These are phyloP conservation scores for Caretta caretta DNA, from an alignment of 2,113 vertebrate genomes.

Conservation along the genomic window DNA sequence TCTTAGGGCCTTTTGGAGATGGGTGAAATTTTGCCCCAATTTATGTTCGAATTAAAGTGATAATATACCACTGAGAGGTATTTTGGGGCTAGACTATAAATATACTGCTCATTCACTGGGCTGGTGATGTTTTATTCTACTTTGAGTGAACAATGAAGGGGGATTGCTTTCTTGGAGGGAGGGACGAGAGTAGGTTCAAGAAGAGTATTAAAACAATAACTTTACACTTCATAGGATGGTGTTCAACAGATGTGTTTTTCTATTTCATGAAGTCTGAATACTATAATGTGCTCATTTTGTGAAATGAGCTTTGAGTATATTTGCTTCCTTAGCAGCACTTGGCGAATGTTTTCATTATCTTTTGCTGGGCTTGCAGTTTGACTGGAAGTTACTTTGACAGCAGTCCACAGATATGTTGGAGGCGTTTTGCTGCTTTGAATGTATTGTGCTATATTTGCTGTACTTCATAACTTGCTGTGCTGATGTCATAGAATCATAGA, in stretches of 20 bases:
- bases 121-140: background rate
- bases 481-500: background rate
- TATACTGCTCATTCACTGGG: background rate
- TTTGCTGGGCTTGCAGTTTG: background rate
- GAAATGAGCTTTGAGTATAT: background rate
- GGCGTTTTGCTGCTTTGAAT: background rate
- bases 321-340: background rate
- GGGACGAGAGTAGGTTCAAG: background rate
- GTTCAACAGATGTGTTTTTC: accelerated
- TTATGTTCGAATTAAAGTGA: background rate
- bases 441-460: background rate
- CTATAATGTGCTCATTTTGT: background rate
- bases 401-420: background rate
- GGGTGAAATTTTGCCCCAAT: background rate
- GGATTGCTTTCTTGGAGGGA: background rate
- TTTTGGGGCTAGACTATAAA: background rate
- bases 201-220: background rate
- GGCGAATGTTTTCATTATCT: background rate
- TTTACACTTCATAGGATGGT: accelerated
- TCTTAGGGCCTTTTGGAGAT: background rate
- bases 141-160: background rate
- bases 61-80: background rate
- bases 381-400: background rate
- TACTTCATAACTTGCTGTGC: background rate
- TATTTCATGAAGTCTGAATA: background rate